Base-by-base conservation (phyloP, 2,888 invertebrate genomes). In the Nomada flava region DNA sequence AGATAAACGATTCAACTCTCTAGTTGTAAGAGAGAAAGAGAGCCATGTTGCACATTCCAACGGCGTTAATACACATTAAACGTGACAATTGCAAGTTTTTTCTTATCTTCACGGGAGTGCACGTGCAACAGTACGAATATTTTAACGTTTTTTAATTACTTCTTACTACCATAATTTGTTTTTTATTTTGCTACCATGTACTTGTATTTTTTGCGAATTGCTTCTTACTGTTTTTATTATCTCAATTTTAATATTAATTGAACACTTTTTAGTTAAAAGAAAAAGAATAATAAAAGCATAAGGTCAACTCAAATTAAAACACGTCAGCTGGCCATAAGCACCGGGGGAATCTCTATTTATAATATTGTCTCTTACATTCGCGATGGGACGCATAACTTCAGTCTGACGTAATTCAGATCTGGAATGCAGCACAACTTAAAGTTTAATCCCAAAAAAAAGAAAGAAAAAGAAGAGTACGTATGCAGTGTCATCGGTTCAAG, bases 381-480 rank as follows among this genome's bases (percentile, higher is more conserved):
- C 26, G 18, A 20, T 44, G 42, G 15, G 13, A 47, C 55, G 20
- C 20, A 55, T 70, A 47, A 47, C 47, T 60, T 29, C 4, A 11
- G 67, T 23, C 57, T 57, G 57, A 74, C 50, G 57, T 74, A 74
- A 74, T 67, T 73, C 57, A 57, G 29, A 47, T 50, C 50, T 67
- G 67, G 73, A 50, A 47, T 65, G 47, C 65, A 47, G 29, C 10
- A 59, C 50, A 67, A 36, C 57, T 57, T 59, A 9, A 59, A 47
- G 5, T n/a, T 18, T 53, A 50, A 50, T 71, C 60, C 23, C 15
- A 62, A 62, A 26, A 36, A 15, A 29, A 18, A 20, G 20, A 42
- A 20, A 36, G 7, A 5, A 7, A 36, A 36, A 36, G 0, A 36
- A 5, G 7, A 7, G 7, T 36, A 36, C 36, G 36, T 7, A 36